phyloP scores from a whole-genome alignment of 2,888 invertebrate genomes.

The Drosophila differens region DNA sequence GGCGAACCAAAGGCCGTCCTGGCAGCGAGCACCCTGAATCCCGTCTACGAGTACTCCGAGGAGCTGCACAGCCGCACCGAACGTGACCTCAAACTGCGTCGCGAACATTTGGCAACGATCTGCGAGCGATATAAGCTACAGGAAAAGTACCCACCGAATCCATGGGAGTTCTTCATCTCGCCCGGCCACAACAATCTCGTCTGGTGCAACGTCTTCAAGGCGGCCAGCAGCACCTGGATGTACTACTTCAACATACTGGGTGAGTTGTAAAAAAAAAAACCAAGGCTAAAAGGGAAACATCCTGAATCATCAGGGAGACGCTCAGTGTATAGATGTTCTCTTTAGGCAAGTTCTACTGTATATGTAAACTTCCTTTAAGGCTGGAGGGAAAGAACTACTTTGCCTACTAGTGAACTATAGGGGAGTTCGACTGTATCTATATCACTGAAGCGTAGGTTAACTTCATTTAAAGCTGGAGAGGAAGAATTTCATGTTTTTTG shows the following conservation, averaged over 20 bases:
- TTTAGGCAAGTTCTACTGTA: not conserved
- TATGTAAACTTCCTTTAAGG: not conserved
- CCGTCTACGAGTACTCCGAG: slow-evolving; percentile 85
- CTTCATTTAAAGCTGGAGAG: not conserved
- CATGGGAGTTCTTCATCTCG: slow-evolving; percentile 91
- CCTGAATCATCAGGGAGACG: not conserved
- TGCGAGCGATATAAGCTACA: slow-evolving; percentile 86
- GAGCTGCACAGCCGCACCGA: slow-evolving; percentile 85
- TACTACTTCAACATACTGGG: slow-evolving; percentile 92
- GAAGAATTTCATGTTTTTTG: not conserved
- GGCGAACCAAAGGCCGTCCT: slow-evolving; percentile 31
- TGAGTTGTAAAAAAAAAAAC: slow-evolving; percentile 72
- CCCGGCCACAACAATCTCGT: slow-evolving; percentile 89
- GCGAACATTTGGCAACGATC: slow-evolving; percentile 85
- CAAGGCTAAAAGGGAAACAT: not conserved
- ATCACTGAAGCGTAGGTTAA: not conserved
- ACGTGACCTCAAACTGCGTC: slow-evolving; percentile 86
- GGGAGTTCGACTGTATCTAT: not conserved
- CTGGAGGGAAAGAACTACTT: not conserved
- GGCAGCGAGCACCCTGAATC: slow-evolving; percentile 82
- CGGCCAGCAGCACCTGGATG: slow-evolving; percentile 92
- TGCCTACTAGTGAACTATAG: not conserved
- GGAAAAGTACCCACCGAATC: slow-evolving; percentile 87
- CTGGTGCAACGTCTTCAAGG: slow-evolving; percentile 92
- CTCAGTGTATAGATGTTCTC: not conserved